These are phyloP conservation scores for Pithys albifrons DNA, from an alignment of 2,113 vertebrate genomes.

Conservation along the genomic window DNA sequence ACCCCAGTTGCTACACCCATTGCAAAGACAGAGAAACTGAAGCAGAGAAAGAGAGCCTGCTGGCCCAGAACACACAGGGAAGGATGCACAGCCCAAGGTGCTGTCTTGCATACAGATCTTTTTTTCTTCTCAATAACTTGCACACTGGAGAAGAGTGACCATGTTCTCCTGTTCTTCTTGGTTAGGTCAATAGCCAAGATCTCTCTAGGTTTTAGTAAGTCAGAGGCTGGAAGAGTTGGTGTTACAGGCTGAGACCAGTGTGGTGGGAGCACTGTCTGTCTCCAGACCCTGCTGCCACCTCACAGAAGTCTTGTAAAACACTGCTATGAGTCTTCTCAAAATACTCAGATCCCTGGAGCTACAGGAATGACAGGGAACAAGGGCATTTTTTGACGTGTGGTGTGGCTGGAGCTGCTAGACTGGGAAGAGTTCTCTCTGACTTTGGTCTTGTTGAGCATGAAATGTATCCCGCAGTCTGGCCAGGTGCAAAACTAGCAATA, in stretches of 20 bases:
- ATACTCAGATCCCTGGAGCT: neutral
- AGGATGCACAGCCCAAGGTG: fast-evolving
- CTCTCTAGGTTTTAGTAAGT: neutral
- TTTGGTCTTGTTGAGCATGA: neutral
- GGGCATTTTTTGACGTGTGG: neutral
- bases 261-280: neutral
- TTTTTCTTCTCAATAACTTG: neutral
- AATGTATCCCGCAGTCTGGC: neutral
- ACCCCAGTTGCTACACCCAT: neutral
- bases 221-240: neutral
- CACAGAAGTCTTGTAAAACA: neutral
- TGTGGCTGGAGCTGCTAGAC: neutral
- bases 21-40: neutral
- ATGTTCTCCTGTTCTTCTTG: neutral
- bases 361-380: neutral
- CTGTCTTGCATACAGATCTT: neutral
- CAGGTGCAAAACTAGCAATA: neutral
- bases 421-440: neutral
- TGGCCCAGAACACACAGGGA: neutral
- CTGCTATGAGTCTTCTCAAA: neutral
- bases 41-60: neutral
- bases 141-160: neutral
- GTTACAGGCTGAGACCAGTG: neutral
- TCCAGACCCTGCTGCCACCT: neutral
- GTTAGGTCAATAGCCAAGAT: neutral